Conservation (phyloP, 2,888 invertebrate genomes). For the Agrilus biguttatus region DNA sequence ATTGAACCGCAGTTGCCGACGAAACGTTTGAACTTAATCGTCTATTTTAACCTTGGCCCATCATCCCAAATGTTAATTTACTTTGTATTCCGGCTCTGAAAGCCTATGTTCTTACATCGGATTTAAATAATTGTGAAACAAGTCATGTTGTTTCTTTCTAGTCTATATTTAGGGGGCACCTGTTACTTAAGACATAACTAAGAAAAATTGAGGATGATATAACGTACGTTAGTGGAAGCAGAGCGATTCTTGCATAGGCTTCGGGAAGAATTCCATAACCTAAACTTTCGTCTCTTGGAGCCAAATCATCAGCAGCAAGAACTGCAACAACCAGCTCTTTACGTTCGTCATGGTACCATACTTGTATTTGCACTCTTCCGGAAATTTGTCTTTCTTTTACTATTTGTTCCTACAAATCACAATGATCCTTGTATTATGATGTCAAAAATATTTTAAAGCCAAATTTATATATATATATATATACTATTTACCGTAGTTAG, state of each 20-base stretch:
- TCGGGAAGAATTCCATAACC: slow-evolving; percentile 69
- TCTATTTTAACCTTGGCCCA: no score
- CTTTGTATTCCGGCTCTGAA: no score
- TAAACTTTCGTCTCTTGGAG: slow-evolving; percentile 59
- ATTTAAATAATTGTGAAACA: no score
- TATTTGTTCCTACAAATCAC: slow-evolving; percentile 46
- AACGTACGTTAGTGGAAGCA: slow-evolving; percentile 66
- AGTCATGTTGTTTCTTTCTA: no score
- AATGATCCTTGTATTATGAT: neutral
- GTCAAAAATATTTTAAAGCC: no score
- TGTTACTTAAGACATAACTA: neutral
- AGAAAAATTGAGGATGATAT: neutral
- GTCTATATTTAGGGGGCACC: no score
- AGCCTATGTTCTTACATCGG: no score
- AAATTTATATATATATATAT: no score
- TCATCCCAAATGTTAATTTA: no score
- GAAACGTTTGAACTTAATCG: no score
- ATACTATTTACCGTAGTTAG: no score
- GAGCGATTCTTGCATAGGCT: slow-evolving; percentile 69
- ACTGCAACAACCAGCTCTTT: slow-evolving; percentile 73
- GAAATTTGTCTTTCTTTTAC: slow-evolving; percentile 61
- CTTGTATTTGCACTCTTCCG: slow-evolving; percentile 74
- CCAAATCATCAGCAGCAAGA: slow-evolving; percentile 73
- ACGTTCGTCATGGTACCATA: slow-evolving; percentile 76
- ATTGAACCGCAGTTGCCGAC: no score